Conservation (phyloP, 2,797 vertebrate species). For the Cynodonichthys magdalenae region DNA sequence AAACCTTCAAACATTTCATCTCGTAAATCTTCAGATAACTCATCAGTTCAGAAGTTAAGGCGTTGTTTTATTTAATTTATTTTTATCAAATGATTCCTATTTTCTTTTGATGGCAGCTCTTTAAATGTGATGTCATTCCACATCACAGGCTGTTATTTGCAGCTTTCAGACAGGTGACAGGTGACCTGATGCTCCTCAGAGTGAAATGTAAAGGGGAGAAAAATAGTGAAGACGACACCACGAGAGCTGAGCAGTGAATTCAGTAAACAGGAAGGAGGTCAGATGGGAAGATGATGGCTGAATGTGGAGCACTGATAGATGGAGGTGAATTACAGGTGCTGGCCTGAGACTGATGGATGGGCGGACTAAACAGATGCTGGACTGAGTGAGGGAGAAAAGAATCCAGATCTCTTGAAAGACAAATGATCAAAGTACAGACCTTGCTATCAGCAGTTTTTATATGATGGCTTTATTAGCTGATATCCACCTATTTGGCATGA, state of each 20-base stretch:
- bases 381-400: conserved; percentile 18
- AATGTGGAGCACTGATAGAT: conserved; percentile 51
- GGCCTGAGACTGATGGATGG: conserved; percentile 38
- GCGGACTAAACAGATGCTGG: conserved; percentile 14
- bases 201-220: conserved; percentile 6
- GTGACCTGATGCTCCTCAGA: conserved; percentile 3
- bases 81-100: not conserved
- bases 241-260: conserved; percentile 10
- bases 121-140: conserved; percentile 4
- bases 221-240: conserved; percentile 7
- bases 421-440: conserved; percentile 10
- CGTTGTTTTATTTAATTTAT: not conserved
- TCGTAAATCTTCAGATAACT: conserved; percentile 1
- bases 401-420: conserved; percentile 21
- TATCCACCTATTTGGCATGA: not conserved
- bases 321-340: conserved; percentile 48
- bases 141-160: not conserved
- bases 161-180: conserved; percentile 5
- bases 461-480: conserved; percentile 12
- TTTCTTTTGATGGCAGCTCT: conserved; percentile 3
- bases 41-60: not conserved
- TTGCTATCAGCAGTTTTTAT: not conserved
- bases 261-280: conserved; percentile 31
- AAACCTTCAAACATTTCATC: not conserved
- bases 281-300: conserved; percentile 32